These are phyloP conservation scores for Dallia pectoralis DNA, from an alignment of 2,797 vertebrate species.

Conservation along the genomic window DNA sequence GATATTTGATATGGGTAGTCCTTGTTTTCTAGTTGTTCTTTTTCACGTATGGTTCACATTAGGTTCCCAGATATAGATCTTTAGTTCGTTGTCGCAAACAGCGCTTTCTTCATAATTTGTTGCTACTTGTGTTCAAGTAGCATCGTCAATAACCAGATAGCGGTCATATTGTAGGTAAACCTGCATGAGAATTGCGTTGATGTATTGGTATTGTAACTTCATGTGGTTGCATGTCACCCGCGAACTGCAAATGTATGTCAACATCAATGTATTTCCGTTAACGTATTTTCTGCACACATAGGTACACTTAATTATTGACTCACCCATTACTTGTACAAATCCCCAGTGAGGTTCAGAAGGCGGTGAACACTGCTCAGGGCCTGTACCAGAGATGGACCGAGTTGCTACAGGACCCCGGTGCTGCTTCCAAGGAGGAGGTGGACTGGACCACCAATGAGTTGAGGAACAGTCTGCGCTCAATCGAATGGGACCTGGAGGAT, in stretches of 20 bases:
- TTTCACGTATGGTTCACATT: too few relatives aligned
- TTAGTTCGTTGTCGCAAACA: too few relatives aligned
- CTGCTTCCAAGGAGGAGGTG: conserved; percentile 88
- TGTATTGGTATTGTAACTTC: neutral
- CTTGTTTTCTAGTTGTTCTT: too few relatives aligned
- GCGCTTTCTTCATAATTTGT: too few relatives aligned
- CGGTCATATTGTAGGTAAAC: too few relatives aligned
- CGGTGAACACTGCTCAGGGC: conserved; percentile 91
- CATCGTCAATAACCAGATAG: too few relatives aligned
- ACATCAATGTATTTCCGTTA: neutral
- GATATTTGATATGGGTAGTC: too few relatives aligned
- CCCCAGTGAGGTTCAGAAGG: conserved; percentile 90
- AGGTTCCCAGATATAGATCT: too few relatives aligned
- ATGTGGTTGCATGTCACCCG: neutral
- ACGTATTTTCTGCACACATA: neutral
- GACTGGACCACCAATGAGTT: conserved; percentile 99
- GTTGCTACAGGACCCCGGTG: conserved; percentile 83
- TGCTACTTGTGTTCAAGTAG: too few relatives aligned
- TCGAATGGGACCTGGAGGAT: conserved; percentile 98
- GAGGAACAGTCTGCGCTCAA: conserved; percentile 94
- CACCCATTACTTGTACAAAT: neutral
- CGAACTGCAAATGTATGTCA: neutral
- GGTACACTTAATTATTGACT: neutral
- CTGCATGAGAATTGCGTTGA: neutral
- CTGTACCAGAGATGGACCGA: conserved; percentile 94